Conservation (phyloP, 1,140 invertebrate species). For the Asbolus verrucosus region DNA sequence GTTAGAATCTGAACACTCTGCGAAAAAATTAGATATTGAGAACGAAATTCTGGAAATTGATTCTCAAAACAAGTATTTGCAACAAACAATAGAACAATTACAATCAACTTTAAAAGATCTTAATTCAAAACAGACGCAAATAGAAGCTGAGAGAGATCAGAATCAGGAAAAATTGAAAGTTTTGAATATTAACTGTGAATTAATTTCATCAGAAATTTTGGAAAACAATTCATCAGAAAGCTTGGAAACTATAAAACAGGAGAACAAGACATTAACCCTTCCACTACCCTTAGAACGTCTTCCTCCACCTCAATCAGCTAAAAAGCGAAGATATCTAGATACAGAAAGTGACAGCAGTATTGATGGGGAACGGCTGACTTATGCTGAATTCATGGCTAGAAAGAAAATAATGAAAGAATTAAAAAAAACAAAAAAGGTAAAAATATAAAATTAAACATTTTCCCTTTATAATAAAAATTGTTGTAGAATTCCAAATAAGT, state of each 20-base stretch:
- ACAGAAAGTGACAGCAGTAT: conserved; percentile 4
- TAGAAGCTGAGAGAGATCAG: not conserved
- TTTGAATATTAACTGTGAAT: not conserved
- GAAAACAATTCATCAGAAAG: conserved; percentile 8
- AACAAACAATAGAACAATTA: not conserved
- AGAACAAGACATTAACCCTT: not conserved
- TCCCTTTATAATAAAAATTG: no score
- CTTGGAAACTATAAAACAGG: not conserved
- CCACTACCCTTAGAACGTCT: not conserved
- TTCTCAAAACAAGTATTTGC: not conserved
- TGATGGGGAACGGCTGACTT: conserved; percentile 6
- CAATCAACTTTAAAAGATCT: not conserved
- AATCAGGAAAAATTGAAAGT: not conserved
- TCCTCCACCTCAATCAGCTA: not conserved
- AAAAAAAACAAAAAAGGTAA: conserved; percentile 17
- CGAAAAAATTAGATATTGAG: not conserved
- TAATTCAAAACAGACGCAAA: not conserved
- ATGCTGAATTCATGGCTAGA: conserved; percentile 7
- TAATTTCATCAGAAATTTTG: conserved; percentile 1
- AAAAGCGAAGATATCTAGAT: not conserved
- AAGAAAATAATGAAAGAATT: not conserved
- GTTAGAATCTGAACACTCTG: not conserved
- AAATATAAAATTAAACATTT: conserved; percentile 13
- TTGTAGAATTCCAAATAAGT: no score
- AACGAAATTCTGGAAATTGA: conserved; percentile 1